A percentile compares a stretch with the other conserved stretches of the same genome.
Conservation (phyloP, 35 echinoderm and acorn worm species). For the Chiridota heheva region DNA sequence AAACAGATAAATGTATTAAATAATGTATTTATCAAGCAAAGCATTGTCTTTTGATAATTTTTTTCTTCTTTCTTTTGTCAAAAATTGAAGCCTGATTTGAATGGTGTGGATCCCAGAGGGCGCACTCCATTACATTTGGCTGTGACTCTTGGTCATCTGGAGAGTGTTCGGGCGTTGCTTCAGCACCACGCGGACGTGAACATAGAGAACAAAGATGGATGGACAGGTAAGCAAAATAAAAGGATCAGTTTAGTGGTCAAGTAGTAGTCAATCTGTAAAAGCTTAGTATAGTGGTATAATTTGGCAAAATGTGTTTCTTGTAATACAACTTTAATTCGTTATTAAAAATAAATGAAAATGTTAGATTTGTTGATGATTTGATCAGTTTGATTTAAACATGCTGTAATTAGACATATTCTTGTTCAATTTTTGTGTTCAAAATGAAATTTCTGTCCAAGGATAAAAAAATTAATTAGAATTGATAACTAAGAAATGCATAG, state of each 20-base stretch:
- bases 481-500: too few species aligned
- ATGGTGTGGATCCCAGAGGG: slow-evolving; percentile 75
- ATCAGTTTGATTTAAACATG: too few species aligned
- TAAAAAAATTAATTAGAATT: too few species aligned
- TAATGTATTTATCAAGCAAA: background rate
- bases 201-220: slow-evolving; percentile 81
- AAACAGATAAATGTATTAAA: background rate
- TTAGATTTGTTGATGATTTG: too few species aligned
- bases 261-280: background rate
- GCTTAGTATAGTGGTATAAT: too few species aligned
- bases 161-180: slow-evolving; percentile 75
- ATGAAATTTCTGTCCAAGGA: too few species aligned
- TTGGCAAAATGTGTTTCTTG: too few species aligned
- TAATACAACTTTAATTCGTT: too few species aligned
- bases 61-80: slow-evolving; percentile 7
- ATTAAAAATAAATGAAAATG: too few species aligned
- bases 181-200: slow-evolving; percentile 74
- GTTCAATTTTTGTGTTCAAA: too few species aligned
- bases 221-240: slow-evolving; percentile 70
- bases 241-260: too few species aligned
- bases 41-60: background rate
- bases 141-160: slow-evolving; percentile 91
- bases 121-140: slow-evolving; percentile 88
- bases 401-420: too few species aligned
- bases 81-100: slow-evolving; percentile 55